Percentiles rank a stretch among this genome's conserved stretches.
Evolutionary conservation across 2,888 invertebrate genomes (phyloP).

Genomic region (Eristalis intricaria): DNA sequence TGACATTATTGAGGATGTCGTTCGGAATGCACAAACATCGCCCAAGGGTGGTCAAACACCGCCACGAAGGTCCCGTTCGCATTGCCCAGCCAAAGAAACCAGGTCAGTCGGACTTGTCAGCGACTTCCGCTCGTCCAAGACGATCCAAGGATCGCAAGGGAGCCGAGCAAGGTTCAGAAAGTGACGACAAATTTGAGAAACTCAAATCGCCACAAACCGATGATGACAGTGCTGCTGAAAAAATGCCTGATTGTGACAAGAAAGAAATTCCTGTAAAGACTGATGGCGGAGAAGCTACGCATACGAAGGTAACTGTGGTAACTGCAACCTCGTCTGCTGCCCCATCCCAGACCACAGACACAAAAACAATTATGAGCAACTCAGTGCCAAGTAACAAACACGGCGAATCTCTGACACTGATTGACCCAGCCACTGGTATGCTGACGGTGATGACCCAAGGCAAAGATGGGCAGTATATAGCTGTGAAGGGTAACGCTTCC

Average conservation of each 20-base stretch:
- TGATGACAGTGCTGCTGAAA: constrained; percentile 39
- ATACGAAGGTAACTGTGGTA: constrained; percentile 7
- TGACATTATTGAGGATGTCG: constrained; percentile 94
- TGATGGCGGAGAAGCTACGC: background rate
- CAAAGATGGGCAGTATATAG: constrained; percentile 87
- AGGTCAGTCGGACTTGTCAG: constrained; percentile 56
- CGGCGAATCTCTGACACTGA: constrained; percentile 85
- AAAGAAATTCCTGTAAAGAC: constrained; percentile 75
- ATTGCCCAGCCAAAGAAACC: constrained; percentile 80
- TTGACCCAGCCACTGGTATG: constrained; percentile 89
- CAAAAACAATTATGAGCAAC: constrained; percentile 38
- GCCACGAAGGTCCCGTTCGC: constrained; percentile 79
- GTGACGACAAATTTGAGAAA: constrained; percentile 71
- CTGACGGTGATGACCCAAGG: constrained; percentile 86
- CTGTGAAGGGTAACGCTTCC: constrained; percentile 79
- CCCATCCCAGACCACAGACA: constrained; percentile 29
- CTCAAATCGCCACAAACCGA: constrained; percentile 67
- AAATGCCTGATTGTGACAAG: constrained; percentile 64
- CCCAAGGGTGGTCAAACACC: constrained; percentile 80
- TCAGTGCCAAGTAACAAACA: constrained; percentile 75
- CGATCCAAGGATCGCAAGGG: constrained; percentile 86
- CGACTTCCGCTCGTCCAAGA: constrained; percentile 83
- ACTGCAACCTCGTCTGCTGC: constrained; percentile 27
- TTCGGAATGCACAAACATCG: constrained; percentile 85
- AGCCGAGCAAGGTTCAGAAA: constrained; percentile 78